Evolutionary conservation across 2,797 vertebrate genomes (phyloP).

Genomic region (Ficedula albicollis): DNA sequence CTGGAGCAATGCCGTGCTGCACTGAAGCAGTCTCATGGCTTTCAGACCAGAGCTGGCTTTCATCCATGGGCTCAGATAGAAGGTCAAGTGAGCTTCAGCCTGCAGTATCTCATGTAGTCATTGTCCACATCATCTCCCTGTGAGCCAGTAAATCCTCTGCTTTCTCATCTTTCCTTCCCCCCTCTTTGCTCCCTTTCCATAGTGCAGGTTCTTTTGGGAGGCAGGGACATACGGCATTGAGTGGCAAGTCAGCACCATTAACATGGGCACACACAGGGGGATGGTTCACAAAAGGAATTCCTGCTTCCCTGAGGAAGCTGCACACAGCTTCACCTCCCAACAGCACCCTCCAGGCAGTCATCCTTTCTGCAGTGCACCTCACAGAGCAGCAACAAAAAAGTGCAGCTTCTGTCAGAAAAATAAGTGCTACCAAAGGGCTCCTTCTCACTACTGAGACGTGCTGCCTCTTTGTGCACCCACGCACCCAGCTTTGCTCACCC

Average conservation of each 20-base stretch:
- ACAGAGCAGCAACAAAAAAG: neutral
- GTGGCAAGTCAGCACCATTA: neutral
- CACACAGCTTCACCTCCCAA: neutral
- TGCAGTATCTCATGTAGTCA: neutral
- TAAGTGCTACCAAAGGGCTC: neutral
- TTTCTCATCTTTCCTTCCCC: neutral
- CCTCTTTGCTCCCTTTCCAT: neutral
- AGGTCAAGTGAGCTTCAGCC: neutral
- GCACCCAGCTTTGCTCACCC: neutral
- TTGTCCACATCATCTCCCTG: neutral
- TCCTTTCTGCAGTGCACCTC: neutral
- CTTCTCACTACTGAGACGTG: neutral
- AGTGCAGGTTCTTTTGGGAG: neutral
- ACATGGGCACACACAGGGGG: fast-evolving
- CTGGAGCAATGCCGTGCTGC: neutral
- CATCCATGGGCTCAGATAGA: fast-evolving
- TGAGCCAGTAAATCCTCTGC: neutral
- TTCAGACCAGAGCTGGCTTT: neutral
- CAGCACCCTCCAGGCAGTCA: neutral
- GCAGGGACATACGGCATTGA: neutral
- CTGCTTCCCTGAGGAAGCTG: neutral
- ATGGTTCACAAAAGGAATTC: neutral
- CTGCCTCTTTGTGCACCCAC: neutral
- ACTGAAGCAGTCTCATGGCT: neutral
- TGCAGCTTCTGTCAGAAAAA: neutral